Base-by-base conservation (phyloP, 2,113 vertebrate species). In the Callipepla squamata region DNA sequence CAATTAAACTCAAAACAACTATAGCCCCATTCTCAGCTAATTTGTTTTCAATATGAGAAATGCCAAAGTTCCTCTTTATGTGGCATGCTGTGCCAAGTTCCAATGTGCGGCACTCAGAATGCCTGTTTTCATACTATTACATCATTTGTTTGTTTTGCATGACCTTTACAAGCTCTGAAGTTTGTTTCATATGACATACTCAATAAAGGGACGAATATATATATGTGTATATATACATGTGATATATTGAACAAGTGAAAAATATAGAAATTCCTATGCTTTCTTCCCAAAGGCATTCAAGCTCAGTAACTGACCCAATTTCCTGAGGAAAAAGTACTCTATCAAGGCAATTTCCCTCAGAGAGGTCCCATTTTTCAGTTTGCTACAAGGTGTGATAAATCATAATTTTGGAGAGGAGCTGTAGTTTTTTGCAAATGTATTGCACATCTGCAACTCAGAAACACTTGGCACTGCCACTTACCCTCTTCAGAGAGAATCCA, bases 361-460 rank as follows among this genome's bases (percentile, higher is more conserved):
- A 82, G 21, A 77, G 38, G 23, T 79, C 25, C 55, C 50, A 89
- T 83, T 95, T 94, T 95, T 92, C 67, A 83, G 87, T 87, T 91
- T 89, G 55, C 57, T 68, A 70, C 59, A 92, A 67, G 85, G 76
- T 89, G 67, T 55, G 85, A 75, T 89, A 93, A 91, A 95, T 91
- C 65, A 87, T 67, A 66, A 85, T 87, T 95, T 91, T 87, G 79
- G 75, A 93, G 38, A 83, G 77, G 34, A 89, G 61, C 57, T 74
- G 30, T 65, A 93, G 79, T 89, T 92, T 91, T 68, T 83, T 92
- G 91, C 88, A 94, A 96, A 94, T 91, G 74, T 20, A 80, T 57
- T 67, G 81, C 94, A 93, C 89, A 94, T 95, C 96, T 93, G 89
- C 69, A 93, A 47, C 57, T 96, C 84, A 73, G 89, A 92, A 87